These are phyloP conservation scores for Xanthia togata DNA, from an alignment of 2,888 invertebrate genomes.

Conservation along the genomic window DNA sequence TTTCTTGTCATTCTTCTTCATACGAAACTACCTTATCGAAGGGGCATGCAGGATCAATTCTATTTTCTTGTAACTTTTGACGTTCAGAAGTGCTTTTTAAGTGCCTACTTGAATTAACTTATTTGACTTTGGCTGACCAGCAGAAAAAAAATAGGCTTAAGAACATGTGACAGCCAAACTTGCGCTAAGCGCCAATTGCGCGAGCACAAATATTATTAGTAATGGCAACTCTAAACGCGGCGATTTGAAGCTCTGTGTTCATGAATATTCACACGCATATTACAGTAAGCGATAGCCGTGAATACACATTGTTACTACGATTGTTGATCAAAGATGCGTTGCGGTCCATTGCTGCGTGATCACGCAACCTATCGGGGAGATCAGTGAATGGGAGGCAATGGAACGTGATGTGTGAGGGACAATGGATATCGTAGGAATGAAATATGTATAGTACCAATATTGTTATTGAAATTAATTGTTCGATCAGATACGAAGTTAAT, in stretches of 20 bases:
- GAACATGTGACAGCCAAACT: neutral
- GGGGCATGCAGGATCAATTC: no score
- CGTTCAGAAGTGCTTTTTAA: no score
- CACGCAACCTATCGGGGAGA: slow-evolving; percentile 28
- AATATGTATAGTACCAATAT: neutral
- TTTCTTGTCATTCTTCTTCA: no score
- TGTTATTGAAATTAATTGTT: slow-evolving; percentile 18
- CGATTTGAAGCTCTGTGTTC: neutral
- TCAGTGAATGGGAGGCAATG: slow-evolving; percentile 35
- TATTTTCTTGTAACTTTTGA: no score
- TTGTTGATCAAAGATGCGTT: slow-evolving; percentile 50
- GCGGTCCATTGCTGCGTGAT: slow-evolving; percentile 41
- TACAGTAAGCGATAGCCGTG: slow-evolving; percentile 46
- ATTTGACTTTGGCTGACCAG: no score
- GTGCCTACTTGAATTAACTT: no score
- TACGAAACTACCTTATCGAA: no score
- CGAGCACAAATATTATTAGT: neutral
- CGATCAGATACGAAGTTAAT: slow-evolving; percentile 9
- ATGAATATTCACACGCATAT: slow-evolving; percentile 63
- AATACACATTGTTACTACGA: slow-evolving; percentile 33
- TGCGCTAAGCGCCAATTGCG: neutral
- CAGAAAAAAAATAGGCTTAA: neutral
- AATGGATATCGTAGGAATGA: slow-evolving; percentile 16
- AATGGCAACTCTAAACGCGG: neutral
- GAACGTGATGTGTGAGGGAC: slow-evolving; percentile 7